phyloP scores from a whole-genome alignment of 2,797 vertebrate genomes.

The Tympanoctomys barrerae region DNA sequence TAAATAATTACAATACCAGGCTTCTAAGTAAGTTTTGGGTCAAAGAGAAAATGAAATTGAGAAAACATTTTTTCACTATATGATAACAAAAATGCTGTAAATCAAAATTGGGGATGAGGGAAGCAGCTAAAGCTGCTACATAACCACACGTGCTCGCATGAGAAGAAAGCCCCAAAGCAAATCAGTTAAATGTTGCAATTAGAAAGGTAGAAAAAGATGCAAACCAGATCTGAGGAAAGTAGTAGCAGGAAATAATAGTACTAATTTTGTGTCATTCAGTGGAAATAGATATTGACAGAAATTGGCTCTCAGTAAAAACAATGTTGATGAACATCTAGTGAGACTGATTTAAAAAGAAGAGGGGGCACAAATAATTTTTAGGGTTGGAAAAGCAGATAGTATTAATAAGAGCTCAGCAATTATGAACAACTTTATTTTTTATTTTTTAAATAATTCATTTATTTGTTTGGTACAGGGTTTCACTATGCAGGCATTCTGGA shows the following conservation, averaged over 20 bases:
- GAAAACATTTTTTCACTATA: slow-evolving; percentile 42
- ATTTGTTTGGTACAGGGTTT: no score
- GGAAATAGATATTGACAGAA: neutral
- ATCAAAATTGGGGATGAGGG: neutral
- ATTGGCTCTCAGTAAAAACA: neutral
- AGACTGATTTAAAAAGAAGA: slow-evolving; percentile 37
- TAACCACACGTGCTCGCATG: neutral
- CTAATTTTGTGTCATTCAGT: neutral
- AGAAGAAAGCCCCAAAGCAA: neutral
- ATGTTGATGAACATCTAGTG: neutral
- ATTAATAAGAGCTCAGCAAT: neutral
- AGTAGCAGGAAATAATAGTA: neutral
- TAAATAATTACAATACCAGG: neutral
- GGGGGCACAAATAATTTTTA: neutral
- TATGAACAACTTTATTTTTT: neutral
- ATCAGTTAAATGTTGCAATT: neutral
- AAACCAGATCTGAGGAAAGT: neutral
- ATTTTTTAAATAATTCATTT: neutral
- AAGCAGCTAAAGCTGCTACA: neutral
- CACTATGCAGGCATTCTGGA: no score
- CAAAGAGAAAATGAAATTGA: slow-evolving; percentile 21
- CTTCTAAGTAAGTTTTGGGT: slow-evolving; percentile 3
- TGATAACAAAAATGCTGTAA: neutral
- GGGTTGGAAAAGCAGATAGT: neutral
- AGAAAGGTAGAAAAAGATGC: neutral